Evolutionary conservation across 2,113 vertebrate genomes (phyloP).

Genomic region (Cephalophus harveyi): DNA sequence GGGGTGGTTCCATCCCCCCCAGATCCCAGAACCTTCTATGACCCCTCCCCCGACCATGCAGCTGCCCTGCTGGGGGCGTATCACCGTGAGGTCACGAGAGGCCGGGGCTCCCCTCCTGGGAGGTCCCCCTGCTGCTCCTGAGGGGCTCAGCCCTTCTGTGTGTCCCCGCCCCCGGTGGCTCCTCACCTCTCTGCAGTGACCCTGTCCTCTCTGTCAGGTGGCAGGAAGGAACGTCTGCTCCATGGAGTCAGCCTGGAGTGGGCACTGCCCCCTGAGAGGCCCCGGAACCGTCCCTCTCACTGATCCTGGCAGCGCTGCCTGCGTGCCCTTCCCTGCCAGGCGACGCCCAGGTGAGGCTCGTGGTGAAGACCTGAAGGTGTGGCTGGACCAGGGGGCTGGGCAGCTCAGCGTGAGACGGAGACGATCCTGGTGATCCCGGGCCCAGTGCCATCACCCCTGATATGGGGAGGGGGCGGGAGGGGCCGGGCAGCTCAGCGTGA

Average conservation of each 20-base stretch:
- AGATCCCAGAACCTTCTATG: background rate
- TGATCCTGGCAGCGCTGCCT: background rate
- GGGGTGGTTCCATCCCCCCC: too few species aligned
- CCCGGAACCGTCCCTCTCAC: accelerated
- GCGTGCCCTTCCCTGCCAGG: accelerated
- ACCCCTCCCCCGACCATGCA: accelerated
- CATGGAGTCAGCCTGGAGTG: background rate
- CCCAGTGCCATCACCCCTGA: background rate
- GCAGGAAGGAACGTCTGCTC: background rate
- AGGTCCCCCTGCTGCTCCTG: background rate
- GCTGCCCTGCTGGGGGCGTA: accelerated
- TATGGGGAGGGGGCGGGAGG: too few species aligned
- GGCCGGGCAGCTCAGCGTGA: background rate
- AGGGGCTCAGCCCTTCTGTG: background rate
- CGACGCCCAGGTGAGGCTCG: background rate
- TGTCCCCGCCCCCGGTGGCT: background rate
- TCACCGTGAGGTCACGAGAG: background rate
- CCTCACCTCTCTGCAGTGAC: accelerated
- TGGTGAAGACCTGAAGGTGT: background rate
- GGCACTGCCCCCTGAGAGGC: background rate
- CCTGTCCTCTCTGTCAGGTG: accelerated
- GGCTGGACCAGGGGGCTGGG: accelerated
- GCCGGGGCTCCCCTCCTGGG: background rate
- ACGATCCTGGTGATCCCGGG: accelerated
- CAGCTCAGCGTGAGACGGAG: accelerated